A percentile compares a stretch with the other conserved stretches of the same genome.
Evolutionary conservation across 2,888 invertebrate species (phyloP).

Genomic region (Meganola albula): DNA sequence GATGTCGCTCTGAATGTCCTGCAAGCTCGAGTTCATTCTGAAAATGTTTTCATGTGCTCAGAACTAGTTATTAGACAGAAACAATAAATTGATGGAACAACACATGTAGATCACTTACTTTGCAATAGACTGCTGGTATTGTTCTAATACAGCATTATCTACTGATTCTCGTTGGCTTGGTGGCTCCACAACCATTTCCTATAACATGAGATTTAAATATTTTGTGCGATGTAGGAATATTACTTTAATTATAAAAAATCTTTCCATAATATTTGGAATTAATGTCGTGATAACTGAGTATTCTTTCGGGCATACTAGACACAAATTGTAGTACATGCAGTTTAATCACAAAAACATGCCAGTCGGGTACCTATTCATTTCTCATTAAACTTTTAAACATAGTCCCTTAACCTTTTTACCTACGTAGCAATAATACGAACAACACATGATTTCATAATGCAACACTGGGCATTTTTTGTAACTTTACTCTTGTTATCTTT

Average conservation of each 20-base stretch:
- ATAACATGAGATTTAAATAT: constrained; percentile 9
- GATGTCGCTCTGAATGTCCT: constrained; percentile 96
- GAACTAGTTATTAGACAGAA: too few species aligned
- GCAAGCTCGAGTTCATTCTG: constrained; percentile 95
- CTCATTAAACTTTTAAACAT: constrained; percentile 10
- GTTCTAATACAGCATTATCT: constrained; percentile 89
- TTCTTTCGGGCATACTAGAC: not conserved
- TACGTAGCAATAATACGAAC: too few species aligned
- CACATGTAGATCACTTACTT: constrained; percentile 81
- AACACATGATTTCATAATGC: too few species aligned
- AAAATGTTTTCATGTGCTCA: constrained; percentile 30
- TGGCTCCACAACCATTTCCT: constrained; percentile 56
- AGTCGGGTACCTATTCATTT: constrained; percentile 18
- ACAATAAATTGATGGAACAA: too few species aligned
- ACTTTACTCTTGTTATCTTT: too few species aligned
- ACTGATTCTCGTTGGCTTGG: constrained; percentile 58
- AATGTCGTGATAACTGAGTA: too few species aligned
- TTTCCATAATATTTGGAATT: too few species aligned
- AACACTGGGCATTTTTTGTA: too few species aligned
- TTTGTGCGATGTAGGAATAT: not conserved
- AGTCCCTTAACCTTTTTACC: constrained; percentile 9
- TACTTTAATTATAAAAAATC: too few species aligned
- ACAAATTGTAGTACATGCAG: constrained; percentile 29
- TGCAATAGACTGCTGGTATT: constrained; percentile 88
- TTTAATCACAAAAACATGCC: constrained; percentile 42